Evolutionary conservation across 92 coral and sea anemone genomes (phyloP).

Genomic region (Epizoanthus stellaris): DNA sequence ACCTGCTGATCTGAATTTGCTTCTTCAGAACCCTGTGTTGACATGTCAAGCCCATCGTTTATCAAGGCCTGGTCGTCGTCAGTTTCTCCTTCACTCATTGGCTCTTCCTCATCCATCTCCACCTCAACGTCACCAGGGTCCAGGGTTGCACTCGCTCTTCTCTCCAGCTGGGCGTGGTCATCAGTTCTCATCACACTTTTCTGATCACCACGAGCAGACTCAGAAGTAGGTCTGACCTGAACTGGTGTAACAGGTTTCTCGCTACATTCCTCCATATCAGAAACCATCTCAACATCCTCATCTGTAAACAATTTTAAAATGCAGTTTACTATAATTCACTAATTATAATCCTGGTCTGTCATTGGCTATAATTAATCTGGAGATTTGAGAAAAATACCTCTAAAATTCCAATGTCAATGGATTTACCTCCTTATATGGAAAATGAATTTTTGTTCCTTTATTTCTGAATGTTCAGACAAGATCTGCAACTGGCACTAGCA

Average conservation of each 20-base stretch:
- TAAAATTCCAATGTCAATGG: no score
- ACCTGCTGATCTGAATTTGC: constrained; percentile 38
- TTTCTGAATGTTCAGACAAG: no score
- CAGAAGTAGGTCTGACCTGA: constrained; percentile 6
- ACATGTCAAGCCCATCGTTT: background rate
- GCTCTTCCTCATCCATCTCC: constrained; percentile 69
- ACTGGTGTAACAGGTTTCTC: constrained; percentile 2
- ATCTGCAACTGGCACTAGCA: no score
- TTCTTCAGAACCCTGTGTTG: constrained; percentile 6
- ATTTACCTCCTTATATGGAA: no score
- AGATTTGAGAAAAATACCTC: no score
- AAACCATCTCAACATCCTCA: constrained; percentile 73
- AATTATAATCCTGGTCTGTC: no score
- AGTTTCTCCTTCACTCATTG: constrained; percentile 37
- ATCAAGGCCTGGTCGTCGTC: constrained; percentile 37
- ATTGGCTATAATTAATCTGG: no score
- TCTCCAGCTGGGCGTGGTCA: background rate
- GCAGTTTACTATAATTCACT: no score
- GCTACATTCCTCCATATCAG: constrained; percentile 64
- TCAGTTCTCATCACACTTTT: background rate
- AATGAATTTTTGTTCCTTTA: no score
- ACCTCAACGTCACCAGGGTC: constrained; percentile 65
- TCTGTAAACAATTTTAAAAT: background rate
- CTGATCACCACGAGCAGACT: constrained; percentile 11
- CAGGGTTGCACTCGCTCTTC: constrained; percentile 57